Evolutionary conservation across 2,113 vertebrate species (phyloP), one percentile per base, ranked within the genome.

Genomic region (Syngnathus typhle): DNA sequence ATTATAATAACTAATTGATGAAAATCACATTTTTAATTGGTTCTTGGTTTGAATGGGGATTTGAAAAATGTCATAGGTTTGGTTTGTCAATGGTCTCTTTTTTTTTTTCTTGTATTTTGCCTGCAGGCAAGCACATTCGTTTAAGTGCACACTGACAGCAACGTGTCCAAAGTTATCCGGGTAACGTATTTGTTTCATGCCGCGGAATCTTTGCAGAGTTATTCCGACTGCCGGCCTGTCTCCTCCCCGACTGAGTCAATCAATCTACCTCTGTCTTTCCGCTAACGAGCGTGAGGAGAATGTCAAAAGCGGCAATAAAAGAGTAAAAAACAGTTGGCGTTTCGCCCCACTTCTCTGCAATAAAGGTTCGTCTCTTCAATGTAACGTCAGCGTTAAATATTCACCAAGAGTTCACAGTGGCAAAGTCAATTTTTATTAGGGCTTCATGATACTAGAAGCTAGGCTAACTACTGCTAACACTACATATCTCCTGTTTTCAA

Each of bases 191-290:
- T 65, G 69, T 77, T 80, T 67, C 60, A 69, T 69, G n/a, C 60
- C 60, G 67, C 44, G 46, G 66, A 77, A 61, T 60, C 6, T 36
- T 52, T 39, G 65, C 37, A 65, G 77, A 80, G 58, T 81, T 78
- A 82, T 70, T 60, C 37, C 66, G 68, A 81, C 74, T 76, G 82
- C 76, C 80, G 85, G 76, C 71, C 43, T 75, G 82, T 80, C 78
- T 82, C 70, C 80, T 78, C 67, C 43, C 74, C 74, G 1, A 54
- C 82, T 65, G 64, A 77, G 73, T 78, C 76, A 76, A 87, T 87
- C 81, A 83, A 70, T 85, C 77, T 73, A 69, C 27, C 21, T 67
- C 65, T 55, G 70, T 65, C 71, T 73, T 60, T 23, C 19, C 60
- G 7, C 21, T 44, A 44, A 62, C 21, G 5, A 62, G 60, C 21